Evolutionary conservation across 2,888 invertebrate genomes (phyloP).

Genomic region (Teinopalpus imperialis): DNA sequence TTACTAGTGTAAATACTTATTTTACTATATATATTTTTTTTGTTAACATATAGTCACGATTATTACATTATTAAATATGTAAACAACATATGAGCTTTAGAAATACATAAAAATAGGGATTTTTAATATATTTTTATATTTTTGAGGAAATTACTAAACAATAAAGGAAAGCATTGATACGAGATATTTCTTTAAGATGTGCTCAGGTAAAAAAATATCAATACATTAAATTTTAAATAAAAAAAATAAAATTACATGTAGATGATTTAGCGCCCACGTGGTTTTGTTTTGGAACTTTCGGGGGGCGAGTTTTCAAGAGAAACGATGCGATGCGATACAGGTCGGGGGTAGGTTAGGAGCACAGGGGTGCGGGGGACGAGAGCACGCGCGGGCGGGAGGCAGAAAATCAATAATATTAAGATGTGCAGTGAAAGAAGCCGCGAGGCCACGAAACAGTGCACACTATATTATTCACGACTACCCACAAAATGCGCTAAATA

Average conservation of each 20-base stretch:
- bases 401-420: constrained; percentile 57
- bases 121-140: too few relatives aligned
- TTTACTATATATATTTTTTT: neutral
- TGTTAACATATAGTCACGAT: neutral
- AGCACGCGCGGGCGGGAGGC: constrained; percentile 45
- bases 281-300: constrained; percentile 45
- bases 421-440: constrained; percentile 34
- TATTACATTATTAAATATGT: too few relatives aligned
- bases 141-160: too few relatives aligned
- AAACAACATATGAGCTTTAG: too few relatives aligned
- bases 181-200: neutral
- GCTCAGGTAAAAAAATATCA: neutral
- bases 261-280: constrained; percentile 41
- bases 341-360: constrained; percentile 30
- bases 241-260: constrained; percentile 25
- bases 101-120: too few relatives aligned
- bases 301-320: constrained; percentile 37
- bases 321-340: constrained; percentile 31
- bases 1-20: neutral
- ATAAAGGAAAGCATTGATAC: neutral
- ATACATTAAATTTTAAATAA: neutral
- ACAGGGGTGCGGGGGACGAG: constrained; percentile 30
- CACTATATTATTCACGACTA: constrained; percentile 10
- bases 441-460: constrained; percentile 16
- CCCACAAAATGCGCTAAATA: constrained; percentile 6